phyloP scores from a whole-genome alignment of 1,140 invertebrate genomes.

The Hirudo medicinalis region DNA sequence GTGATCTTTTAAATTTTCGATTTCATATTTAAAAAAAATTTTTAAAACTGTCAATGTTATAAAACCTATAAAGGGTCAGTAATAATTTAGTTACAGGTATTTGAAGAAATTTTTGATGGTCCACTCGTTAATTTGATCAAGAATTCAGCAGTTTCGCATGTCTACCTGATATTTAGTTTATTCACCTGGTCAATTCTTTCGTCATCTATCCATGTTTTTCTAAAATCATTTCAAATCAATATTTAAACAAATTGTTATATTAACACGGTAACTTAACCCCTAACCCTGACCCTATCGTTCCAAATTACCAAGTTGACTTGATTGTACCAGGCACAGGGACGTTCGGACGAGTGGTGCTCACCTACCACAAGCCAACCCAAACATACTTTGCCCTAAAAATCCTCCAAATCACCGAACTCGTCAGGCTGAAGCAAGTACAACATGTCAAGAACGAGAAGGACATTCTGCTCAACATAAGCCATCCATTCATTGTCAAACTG shows the following conservation, averaged over 20 bases:
- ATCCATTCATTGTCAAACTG: conserved; percentile 88
- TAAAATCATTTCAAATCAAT: no score
- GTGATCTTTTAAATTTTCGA: neutral
- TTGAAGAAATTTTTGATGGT: no score
- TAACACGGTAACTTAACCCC: no score
- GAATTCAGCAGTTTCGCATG: no score
- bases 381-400: conserved; percentile 76
- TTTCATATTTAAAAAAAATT: neutral
- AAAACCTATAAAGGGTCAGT: neutral
- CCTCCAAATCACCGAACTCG: conserved; percentile 74
- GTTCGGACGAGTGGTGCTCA: conserved; percentile 76
- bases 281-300: neutral
- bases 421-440: conserved; percentile 73
- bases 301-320: neutral
- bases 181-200: no score
- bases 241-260: no score
- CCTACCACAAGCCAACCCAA: conserved; percentile 60
- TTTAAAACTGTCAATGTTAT: neutral
- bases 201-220: no score
- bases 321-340: conserved; percentile 68
- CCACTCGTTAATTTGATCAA: no score
- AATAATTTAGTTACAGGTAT: neutral
- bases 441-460: conserved; percentile 88
- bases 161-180: no score
- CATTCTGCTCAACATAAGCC: conserved; percentile 64